Evolutionary conservation across 2,888 invertebrate species (phyloP), one percentile per base, ranked within the genome.

Genomic region (Mimas tiliae): DNA sequence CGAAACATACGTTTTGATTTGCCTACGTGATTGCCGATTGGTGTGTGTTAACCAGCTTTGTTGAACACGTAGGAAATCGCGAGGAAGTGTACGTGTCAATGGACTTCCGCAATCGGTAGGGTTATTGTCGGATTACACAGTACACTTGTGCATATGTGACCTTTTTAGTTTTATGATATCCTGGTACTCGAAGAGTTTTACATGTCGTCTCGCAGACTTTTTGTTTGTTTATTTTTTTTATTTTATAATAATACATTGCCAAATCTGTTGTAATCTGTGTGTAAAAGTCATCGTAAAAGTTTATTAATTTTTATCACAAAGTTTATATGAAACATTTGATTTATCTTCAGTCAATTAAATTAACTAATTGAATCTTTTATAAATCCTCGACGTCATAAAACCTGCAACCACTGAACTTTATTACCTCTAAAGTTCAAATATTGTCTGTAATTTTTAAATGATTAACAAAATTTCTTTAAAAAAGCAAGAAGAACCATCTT

Each of bases 1-100:
- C 69, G 68, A 67, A 67, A 67, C 79, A 73, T 83, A 84, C 84
- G 81, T 82, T 82, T 77, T 74, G 66, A 71, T 63, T 65, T 58
- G 78, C 74, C 74, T 82, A 76, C 78, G 76, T 80, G 77, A 78
- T 79, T n/a, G n/a, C n/a, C n/a, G n/a, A n/a, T n/a, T 76, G 69
- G 65, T 63, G 34, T 67, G 63, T 69, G 70, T 76, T 70, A 84
- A 65, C 75, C 78, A 71, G 19, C 72, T 8, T 67, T 67, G 53
- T 68, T 48, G 70, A 76, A 70, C 68, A 63, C 38, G 42, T 63
- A 63, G 47, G 16, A 47, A 8, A 33, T 48, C 16, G 34, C 9
- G 8, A 14, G 48, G 48, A 65, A 58, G 34, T 14, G 7, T 58
- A 48, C 65, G 58, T 48, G 33, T 16, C 47, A 48, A 67, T 62